Evolutionary conservation across 2,888 invertebrate species (phyloP).

Genomic region (Laspeyria flexula): DNA sequence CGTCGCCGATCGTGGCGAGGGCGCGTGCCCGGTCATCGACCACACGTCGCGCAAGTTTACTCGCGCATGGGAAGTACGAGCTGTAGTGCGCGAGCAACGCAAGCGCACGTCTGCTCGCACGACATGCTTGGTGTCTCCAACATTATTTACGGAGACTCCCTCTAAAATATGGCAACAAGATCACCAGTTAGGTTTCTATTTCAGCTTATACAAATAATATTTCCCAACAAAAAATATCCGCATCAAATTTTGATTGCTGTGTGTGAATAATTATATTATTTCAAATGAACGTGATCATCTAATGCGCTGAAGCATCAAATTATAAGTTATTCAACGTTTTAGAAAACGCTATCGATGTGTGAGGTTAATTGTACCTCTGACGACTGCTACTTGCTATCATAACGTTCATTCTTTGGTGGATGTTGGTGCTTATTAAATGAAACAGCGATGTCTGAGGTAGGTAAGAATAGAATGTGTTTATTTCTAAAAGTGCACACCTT

Average conservation of each 20-base stretch:
- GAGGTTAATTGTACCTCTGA: background rate
- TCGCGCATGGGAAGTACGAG: conserved; percentile 56
- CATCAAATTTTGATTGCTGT: background rate
- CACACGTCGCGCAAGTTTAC: conserved; percentile 64
- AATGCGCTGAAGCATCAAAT: conserved; percentile 12
- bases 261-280: background rate
- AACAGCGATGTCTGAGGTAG: too few relatives aligned
- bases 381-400: conserved; percentile 1
- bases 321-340: conserved; percentile 3
- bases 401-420: conserved; percentile 8
- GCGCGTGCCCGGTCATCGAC: conserved; percentile 78
- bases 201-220: too few relatives aligned
- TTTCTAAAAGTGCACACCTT: too few relatives aligned
- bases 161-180: background rate
- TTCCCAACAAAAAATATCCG: too few relatives aligned
- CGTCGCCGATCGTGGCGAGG: conserved; percentile 43
- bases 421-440: too few relatives aligned
- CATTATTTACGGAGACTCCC: conserved; percentile 7
- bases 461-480: too few relatives aligned
- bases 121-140: conserved; percentile 27
- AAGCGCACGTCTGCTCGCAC: conserved; percentile 32
- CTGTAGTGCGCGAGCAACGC: conserved; percentile 37
- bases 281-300: background rate
- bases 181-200: too few relatives aligned
- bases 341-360: conserved; percentile 1